Evolutionary conservation across 2,888 invertebrate genomes (phyloP).

Genomic region (Metallyticus violacea): DNA sequence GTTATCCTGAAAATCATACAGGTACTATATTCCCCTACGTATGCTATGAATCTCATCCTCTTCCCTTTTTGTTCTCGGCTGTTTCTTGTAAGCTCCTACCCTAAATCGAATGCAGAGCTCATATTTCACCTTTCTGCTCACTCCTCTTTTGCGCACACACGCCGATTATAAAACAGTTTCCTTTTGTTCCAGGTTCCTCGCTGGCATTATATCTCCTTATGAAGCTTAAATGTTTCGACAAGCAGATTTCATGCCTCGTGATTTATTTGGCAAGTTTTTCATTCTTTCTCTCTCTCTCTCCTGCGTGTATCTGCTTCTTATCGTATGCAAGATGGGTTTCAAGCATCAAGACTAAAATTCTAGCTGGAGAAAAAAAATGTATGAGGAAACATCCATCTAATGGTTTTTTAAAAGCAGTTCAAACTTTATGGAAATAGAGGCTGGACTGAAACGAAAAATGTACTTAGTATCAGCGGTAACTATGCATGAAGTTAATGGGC

Average conservation of each 20-base stretch:
- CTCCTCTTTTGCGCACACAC: not conserved
- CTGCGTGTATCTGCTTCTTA: not conserved
- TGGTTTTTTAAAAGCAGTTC: not conserved
- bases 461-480: too few relatives aligned
- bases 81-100: not conserved
- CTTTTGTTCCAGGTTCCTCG: not conserved
- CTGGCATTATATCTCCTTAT: not conserved
- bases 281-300: not conserved
- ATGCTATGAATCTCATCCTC: too few relatives aligned
- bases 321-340: not conserved
- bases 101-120: not conserved
- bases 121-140: not conserved
- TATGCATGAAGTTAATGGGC: too few relatives aligned
- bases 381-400: not conserved
- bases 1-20: not conserved
- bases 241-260: not conserved
- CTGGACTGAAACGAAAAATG: not conserved
- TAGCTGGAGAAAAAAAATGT: not conserved
- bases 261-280: not conserved
- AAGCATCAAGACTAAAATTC: not conserved
- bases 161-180: not conserved
- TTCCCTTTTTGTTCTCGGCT: not conserved
- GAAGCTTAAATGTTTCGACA: not conserved
- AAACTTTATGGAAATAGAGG: not conserved
- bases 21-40: too few relatives aligned